phyloP scores from a whole-genome alignment of 2,888 invertebrate species.

The Caenorhabditis afra region DNA sequence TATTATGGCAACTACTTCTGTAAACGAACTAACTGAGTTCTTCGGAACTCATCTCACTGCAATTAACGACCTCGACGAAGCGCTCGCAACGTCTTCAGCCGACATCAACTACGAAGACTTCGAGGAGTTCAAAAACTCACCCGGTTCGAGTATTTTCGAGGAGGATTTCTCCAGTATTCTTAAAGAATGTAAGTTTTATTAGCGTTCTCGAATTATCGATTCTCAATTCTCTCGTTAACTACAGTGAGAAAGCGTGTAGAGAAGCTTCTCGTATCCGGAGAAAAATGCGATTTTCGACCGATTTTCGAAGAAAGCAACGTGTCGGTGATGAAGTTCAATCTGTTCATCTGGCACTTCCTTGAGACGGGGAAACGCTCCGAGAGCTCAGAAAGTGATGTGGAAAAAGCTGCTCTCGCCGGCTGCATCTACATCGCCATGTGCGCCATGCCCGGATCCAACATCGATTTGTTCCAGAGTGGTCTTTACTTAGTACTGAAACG shows the following conservation, averaged over 20 bases:
- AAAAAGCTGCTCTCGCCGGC: slow-evolving; percentile 18
- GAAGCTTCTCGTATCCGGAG: slow-evolving; percentile 6
- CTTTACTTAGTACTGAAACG: slow-evolving; percentile 21
- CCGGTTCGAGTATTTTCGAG: slow-evolving; percentile 33
- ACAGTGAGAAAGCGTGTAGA: slow-evolving; percentile 34
- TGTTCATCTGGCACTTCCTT: slow-evolving; percentile 44
- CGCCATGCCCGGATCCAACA: slow-evolving; percentile 18
- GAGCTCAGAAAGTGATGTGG: slow-evolving; percentile 21
- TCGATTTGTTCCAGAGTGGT: slow-evolving; percentile 34
- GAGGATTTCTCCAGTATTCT: slow-evolving; percentile 25
- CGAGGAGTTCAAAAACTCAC: slow-evolving; percentile 37
- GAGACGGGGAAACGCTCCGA: slow-evolving; percentile 37
- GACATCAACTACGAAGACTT: slow-evolving; percentile 53
- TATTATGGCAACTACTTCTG: slow-evolving; percentile 29
- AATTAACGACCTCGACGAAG: slow-evolving; percentile 44
- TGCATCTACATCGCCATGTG: slow-evolving; percentile 40
- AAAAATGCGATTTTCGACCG: slow-evolving; percentile 28
- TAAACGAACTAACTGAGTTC: slow-evolving; percentile 25
- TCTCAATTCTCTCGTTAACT: neutral
- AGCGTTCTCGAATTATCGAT: neutral
- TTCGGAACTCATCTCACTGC: slow-evolving; percentile 12
- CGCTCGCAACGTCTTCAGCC: slow-evolving; percentile 30
- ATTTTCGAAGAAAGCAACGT: slow-evolving; percentile 32
- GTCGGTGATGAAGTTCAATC: slow-evolving; percentile 29
- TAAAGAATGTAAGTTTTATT: slow-evolving; percentile 34